Percentiles rank a stretch among this genome's conserved stretches.
phyloP scores from a whole-genome alignment of 2,797 vertebrate species.

The Muscicapa comitata region DNA sequence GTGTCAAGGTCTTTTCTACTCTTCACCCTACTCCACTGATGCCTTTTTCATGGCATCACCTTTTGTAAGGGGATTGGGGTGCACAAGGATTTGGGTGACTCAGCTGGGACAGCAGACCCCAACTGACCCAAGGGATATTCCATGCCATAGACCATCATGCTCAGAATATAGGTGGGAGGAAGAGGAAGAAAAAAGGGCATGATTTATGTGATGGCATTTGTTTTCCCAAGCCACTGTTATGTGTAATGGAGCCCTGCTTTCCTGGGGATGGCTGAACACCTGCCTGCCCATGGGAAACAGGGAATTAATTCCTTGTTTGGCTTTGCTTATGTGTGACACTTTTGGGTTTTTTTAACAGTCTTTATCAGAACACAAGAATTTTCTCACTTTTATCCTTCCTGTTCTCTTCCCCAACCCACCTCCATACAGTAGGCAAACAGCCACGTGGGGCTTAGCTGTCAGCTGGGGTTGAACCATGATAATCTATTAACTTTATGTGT shows the following conservation, averaged over 20 bases:
- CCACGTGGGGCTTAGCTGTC: neutral
- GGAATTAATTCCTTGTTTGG: neutral
- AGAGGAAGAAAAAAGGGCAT: neutral
- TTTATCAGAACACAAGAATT: neutral
- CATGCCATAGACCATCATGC: neutral
- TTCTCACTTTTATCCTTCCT: neutral
- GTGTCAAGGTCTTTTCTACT: neutral
- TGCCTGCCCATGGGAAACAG: neutral
- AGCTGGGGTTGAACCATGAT: neutral
- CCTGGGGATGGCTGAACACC: neutral
- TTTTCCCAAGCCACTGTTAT: neutral
- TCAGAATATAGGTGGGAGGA: neutral
- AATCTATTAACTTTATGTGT: neutral
- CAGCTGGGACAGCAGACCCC: neutral
- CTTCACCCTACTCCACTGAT: neutral
- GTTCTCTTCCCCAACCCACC: neutral
- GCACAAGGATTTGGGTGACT: neutral
- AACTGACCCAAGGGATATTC: neutral
- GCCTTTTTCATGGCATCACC: neutral
- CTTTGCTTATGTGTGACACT: fast-evolving
- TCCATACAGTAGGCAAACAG: neutral
- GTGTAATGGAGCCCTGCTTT: neutral
- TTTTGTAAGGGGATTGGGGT: fast-evolving
- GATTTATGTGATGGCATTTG: neutral
- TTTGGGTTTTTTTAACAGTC: neutral